These are phyloP conservation scores for Regulus satrapa DNA, from an alignment of 2,113 vertebrate genomes.

Conservation along the genomic window DNA sequence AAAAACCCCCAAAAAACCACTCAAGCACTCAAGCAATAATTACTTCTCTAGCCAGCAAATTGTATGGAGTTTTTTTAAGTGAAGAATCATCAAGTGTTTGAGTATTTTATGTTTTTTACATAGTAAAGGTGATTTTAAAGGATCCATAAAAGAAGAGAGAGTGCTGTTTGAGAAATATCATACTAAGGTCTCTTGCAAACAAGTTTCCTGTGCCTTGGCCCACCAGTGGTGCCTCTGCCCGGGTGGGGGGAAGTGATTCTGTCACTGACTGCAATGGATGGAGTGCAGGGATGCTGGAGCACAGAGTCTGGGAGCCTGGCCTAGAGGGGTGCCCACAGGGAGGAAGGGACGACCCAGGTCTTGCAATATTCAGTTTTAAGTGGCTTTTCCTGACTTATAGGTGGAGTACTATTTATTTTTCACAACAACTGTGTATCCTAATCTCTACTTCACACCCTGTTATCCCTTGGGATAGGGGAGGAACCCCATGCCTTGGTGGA, in stretches of 20 bases:
- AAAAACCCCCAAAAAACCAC: neutral
- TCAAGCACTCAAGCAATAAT: neutral
- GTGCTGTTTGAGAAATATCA: neutral
- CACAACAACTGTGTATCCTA: neutral
- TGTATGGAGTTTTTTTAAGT: neutral
- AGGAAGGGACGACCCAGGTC: neutral
- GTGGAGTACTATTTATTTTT: neutral
- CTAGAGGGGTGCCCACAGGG: neutral
- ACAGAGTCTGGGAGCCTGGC: accelerated
- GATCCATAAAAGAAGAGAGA: neutral
- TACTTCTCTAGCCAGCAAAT: neutral
- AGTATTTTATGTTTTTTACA: neutral
- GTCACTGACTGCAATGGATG: neutral
- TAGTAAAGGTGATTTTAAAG: neutral
- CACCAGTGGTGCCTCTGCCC: neutral
- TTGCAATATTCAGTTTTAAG: neutral
- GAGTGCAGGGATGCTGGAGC: neutral
- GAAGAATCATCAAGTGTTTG: neutral
- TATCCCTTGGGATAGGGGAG: neutral
- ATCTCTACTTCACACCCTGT: neutral
- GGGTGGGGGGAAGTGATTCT: neutral
- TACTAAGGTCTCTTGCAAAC: neutral
- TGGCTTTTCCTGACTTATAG: neutral
- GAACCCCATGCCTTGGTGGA: neutral
- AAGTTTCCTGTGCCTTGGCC: neutral